A percentile compares a stretch with the other conserved stretches of the same genome.
Conservation (phyloP, 2,113 vertebrate genomes). For the Melanostigma gelatinosum region DNA sequence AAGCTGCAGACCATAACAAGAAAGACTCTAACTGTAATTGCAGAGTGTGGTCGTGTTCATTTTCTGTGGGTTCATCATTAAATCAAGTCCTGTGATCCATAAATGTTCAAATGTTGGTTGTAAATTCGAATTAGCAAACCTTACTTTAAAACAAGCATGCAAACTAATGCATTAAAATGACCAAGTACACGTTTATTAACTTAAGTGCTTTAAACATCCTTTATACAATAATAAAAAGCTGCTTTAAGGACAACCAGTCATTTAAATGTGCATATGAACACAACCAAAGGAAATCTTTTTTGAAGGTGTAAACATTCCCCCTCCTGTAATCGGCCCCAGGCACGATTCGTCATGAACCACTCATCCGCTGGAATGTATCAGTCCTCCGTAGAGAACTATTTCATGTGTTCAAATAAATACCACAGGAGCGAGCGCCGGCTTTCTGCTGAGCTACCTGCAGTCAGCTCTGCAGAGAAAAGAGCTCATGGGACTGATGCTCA, state of each 20-base stretch:
- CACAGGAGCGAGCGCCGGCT: conserved; percentile 17
- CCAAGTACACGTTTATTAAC: not conserved
- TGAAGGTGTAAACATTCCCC: not conserved
- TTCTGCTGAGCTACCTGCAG: conserved; percentile 46
- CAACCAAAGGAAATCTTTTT: not conserved
- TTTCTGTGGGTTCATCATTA: too few species aligned
- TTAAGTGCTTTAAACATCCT: not conserved
- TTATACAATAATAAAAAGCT: not conserved
- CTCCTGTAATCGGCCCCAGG: not conserved
- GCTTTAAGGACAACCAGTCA: not conserved
- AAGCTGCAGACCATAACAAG: not conserved
- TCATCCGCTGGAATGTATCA: conserved; percentile 14
- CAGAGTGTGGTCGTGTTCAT: too few species aligned
- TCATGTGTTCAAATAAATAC: conserved; percentile 41
- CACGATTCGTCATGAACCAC: conserved; percentile 10
- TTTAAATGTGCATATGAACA: not conserved
- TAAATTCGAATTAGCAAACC: too few species aligned
- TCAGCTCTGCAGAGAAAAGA: conserved; percentile 7
- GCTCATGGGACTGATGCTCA: conserved; percentile 43
- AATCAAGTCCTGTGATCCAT: too few species aligned
- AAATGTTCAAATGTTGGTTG: too few species aligned
- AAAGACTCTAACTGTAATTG: not conserved
- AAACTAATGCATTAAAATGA: not conserved
- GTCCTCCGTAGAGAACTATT: conserved; percentile 34
- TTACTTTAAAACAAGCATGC: too few species aligned